Base-by-base conservation (phyloP, 2,888 invertebrate species). In the Drosophila nigricruria region DNA sequence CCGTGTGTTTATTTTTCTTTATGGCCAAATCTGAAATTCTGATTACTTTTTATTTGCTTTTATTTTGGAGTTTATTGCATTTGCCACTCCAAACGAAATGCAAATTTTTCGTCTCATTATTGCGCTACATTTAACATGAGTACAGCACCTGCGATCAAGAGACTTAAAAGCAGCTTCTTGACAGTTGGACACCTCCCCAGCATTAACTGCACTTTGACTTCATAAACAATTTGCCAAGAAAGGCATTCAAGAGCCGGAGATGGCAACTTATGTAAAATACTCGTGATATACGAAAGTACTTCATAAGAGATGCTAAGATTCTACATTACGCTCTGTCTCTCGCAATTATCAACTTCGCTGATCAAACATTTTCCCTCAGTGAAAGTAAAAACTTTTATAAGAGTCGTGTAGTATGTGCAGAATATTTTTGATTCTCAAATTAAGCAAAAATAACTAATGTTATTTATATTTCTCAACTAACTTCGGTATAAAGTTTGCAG, bases 1-100 rank as follows among this genome's bases (percentile, higher is more conserved):
- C 64, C 65, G 62, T 69, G 68, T 78, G 64, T 74, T 59, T 73
- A 60, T 67, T 73, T 69, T 66, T 67, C 59, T 79, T 83, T 78
- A 70, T 73, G 71, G 62, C 61, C 73, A 75, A 89, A 91, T 91
- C 83, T 90, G 74, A 88, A 90, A 86, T 86, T 88, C 90, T 88
- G 84, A 81, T 84, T 86, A 82, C 81, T 76, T 90, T 82, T 88
- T 81, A 88, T 90, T 82, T 70, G 78, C 72, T 77, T 88, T 79
- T 67, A 76, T 81, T 89, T 78, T 65, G 49, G 60, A 82, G 77
- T 87, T 90, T 84, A 80, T 90, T 90, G 87, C 81, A 88, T 86
- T 88, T 79, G 88, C 54, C 62, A 49, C 61, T 52, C 36, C n/a
- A 38, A 59, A 65, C 75, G 59, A 83, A 86, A 84, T 88, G 88